Conservation (phyloP, 2,888 invertebrate genomes). For the Mythimna albipuncta region DNA sequence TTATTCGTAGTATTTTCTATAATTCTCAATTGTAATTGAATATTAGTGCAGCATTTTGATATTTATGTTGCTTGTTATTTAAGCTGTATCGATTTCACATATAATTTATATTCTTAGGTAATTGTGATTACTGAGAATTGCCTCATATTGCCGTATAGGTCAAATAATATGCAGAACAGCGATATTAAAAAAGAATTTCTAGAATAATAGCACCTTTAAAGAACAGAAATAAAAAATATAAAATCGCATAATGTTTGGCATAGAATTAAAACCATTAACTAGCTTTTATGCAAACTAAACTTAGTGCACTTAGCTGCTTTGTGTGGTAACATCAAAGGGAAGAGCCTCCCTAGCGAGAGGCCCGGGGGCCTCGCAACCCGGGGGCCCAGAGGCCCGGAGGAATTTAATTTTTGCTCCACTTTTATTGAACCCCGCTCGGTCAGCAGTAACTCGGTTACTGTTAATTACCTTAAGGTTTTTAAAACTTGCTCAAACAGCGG, state of each 20-base stretch:
- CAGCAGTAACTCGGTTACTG: conserved; percentile 63
- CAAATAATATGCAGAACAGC: background rate
- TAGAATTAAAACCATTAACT: conserved; percentile 27
- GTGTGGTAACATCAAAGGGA: conserved; percentile 82
- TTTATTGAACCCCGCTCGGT: conserved; percentile 71
- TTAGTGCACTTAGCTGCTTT: conserved; percentile 52
- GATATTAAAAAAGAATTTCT: background rate
- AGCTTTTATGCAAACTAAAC: conserved; percentile 64
- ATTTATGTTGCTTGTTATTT: conserved; percentile 41
- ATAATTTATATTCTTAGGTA: background rate
- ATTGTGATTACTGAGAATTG: conserved; percentile 14
- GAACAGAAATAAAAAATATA: background rate
- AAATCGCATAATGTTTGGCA: conserved; percentile 9
- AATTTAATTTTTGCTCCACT: conserved; percentile 86
- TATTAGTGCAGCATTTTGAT: conserved; percentile 34
- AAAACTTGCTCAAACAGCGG: conserved; percentile 75
- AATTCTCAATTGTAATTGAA: conserved; percentile 22
- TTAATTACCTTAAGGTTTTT: conserved; percentile 75
- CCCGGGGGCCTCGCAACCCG: conserved; percentile 19
- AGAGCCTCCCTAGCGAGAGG: conserved; percentile 67
- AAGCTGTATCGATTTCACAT: conserved; percentile 3
- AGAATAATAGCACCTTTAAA: background rate
- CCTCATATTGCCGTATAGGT: background rate
- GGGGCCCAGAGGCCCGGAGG: conserved; percentile 46
- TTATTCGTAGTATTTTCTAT: background rate